Base-by-base conservation (phyloP, 2,797 vertebrate species). In the Knipowitschia caucasica region DNA sequence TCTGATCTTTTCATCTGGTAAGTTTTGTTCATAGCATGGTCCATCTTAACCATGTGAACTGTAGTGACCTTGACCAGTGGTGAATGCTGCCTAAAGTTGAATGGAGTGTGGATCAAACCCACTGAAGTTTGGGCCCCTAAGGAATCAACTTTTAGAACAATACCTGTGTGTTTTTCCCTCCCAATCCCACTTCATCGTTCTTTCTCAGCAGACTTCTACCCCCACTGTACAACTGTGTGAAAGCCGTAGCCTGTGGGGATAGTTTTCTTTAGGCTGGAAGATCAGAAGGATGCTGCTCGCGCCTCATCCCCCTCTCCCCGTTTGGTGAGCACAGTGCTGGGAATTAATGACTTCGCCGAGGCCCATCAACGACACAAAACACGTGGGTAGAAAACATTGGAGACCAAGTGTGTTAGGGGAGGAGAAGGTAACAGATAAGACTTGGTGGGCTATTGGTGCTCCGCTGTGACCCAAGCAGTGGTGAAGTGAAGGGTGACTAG, bases 271-370 rank as follows among this genome's bases (percentile, higher is more conserved):
- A 79, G 77, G 80, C 79, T 80, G 59, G 73, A 64, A 71, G 84
- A 88, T 85, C 77, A 77, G 73, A 84, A 67, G 71, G 79, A 83
- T 77, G 75, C 67, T 79, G 77, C 71, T 73, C 82, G 83, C 72
- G 78, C 73, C 67, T 87, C 81, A 74, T 82, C 58, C 73, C 45
- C 38, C 53, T 64, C 75, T 70, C 77, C 77, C 73, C 74, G 80
- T 44, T 68, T 75, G 71, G 73, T 73, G 68, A 64, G 79, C 21
- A 56, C 74, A 69, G 82, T 64, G 74, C 44, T 63, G 75, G 75
- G 84, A 85, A 86, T 86, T 86, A 84, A 81, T 82, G 75, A 72
- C 75, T 80, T 81, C 74, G 73, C 73, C 70, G 78, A 71, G 69
- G 78, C 72, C 81, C 78, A 81, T 82, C 81, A 84, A 70, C 65